Conservation (phyloP, 2,888 invertebrate genomes). For the Eutolmus rufibarbis region DNA sequence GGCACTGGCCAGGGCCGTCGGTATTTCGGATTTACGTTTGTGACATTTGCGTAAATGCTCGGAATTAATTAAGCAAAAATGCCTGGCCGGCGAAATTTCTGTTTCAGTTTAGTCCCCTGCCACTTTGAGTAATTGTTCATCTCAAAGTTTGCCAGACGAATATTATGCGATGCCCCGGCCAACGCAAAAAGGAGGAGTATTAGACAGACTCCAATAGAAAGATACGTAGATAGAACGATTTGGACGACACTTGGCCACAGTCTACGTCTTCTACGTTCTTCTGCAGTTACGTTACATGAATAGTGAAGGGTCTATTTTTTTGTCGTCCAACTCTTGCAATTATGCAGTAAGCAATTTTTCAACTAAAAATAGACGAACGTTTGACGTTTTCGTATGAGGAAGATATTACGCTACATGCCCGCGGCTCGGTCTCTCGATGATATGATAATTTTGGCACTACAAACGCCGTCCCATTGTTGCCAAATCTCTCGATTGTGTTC, state of each 20-base stretch:
- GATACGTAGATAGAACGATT: background rate
- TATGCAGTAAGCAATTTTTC: slow-evolving; percentile 14
- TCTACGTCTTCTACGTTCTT: background rate
- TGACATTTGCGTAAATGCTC: slow-evolving; percentile 32
- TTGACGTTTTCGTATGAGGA: slow-evolving; percentile 32
- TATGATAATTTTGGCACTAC: slow-evolving; percentile 40
- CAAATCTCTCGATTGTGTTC: slow-evolving; percentile 16
- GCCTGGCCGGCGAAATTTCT: background rate
- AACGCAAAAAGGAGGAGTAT: background rate
- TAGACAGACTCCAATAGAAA: background rate
- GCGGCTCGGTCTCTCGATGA: background rate
- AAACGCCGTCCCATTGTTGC: slow-evolving; percentile 1
- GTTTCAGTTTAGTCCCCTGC: background rate
- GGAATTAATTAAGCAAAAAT: slow-evolving; percentile 16
- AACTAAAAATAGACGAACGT: slow-evolving; percentile 30
- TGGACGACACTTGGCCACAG: background rate
- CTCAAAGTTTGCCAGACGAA: background rate
- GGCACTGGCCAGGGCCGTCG: background rate
- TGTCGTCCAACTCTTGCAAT: background rate
- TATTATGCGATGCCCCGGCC: background rate
- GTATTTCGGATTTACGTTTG: slow-evolving; percentile 1
- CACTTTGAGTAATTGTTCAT: slow-evolving; percentile 14
- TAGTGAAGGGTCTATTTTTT: background rate
- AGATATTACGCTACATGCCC: slow-evolving; percentile 36
- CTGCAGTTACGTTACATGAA: background rate